Base-by-base conservation (phyloP, 2,113 vertebrate species). In the Talpa occidentalis region DNA sequence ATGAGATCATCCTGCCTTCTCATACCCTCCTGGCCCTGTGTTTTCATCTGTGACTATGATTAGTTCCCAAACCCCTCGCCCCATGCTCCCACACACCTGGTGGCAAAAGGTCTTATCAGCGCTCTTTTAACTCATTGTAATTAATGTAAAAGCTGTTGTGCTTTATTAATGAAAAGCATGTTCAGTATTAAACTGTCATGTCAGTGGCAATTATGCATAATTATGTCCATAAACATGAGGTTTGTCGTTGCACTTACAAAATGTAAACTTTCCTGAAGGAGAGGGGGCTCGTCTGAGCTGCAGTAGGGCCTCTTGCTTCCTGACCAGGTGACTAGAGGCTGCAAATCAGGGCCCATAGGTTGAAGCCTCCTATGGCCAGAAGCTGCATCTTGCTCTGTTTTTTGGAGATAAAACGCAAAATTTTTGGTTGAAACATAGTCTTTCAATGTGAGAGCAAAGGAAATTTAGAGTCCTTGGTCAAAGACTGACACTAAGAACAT, bases 51-150 rank as follows among this genome's bases (percentile, higher is more conserved):
- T 24, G 22, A 85, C 47, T 80, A 42, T 40, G 76, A 76, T 86
- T 42, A 73, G 10, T 81, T 94, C 19, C 8, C 72, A 44, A 83
- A 52, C 24, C n/a, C 1, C 2, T 2, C 30, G 40, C 6, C 10
- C 12, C 1, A 37, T 1, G 30, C 35, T 35, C 26, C 35, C 3
- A 40, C 2, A 69, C 52, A 40, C 54, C 28, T 73, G 26, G 14
- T 44, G 40, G 37, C 82, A n/a, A 88, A 90, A 82, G 24, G 54
- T 92, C 40, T 93, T 67, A 70, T 92, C 35, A 37, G 1, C 64
- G 74, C 60, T 62, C 44, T 91, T 93, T 67, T 35, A 47, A 85
- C 92, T 35, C 64, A 88, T 62, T 74, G 60, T 49, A 93, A 85
- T 83, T 80, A 85, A 35, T 32, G 40, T 42, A 64, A 90, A 77